These are phyloP conservation scores for Camarhynchus parvulus DNA, from an alignment of 2,113 vertebrate species.

Conservation along the genomic window DNA sequence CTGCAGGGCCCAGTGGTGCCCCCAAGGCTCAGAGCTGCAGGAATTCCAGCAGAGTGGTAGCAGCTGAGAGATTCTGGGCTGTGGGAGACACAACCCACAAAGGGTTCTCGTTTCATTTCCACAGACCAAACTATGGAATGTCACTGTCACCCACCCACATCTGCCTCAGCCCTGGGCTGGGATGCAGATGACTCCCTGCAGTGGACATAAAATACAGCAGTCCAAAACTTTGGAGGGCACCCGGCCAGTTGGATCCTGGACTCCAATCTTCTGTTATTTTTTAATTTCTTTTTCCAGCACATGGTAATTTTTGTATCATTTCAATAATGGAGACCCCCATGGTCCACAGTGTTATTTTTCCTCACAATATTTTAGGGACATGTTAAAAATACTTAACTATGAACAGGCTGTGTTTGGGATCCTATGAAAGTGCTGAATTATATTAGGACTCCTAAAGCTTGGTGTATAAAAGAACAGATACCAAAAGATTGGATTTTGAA, in stretches of 20 bases:
- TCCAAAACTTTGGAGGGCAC: not conserved
- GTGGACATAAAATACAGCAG: not conserved
- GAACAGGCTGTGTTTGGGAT: not conserved
- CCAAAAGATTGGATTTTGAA: not conserved
- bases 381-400: not conserved
- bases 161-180: not conserved
- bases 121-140: not conserved
- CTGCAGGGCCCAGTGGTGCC: not conserved
- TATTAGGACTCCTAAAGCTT: not conserved
- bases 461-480: not conserved
- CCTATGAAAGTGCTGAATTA: not conserved
- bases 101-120: not conserved
- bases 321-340: not conserved
- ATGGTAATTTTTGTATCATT: not conserved
- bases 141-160: not conserved
- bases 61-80: not conserved
- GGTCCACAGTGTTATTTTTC: not conserved
- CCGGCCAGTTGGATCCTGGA: not conserved
- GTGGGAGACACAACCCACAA: not conserved
- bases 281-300: fast-evolving
- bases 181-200: not conserved
- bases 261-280: too few relatives aligned
- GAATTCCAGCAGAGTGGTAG: not conserved
- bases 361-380: not conserved
- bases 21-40: not conserved